phyloP scores from a whole-genome alignment of 2,888 invertebrate species.

The Cataglyphis cursor region DNA sequence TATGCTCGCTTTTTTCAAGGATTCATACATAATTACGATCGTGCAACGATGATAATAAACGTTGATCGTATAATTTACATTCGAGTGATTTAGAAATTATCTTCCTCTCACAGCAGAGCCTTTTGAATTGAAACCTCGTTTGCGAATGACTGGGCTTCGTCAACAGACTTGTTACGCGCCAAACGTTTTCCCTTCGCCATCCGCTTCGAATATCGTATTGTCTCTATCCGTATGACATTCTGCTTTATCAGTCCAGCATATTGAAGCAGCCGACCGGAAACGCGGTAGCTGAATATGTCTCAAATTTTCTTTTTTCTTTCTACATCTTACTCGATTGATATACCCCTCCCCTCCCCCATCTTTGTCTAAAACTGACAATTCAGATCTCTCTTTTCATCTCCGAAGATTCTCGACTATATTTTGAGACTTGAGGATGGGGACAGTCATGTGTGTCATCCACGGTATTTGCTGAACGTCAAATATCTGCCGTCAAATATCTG shows the following conservation, averaged over 20 bases:
- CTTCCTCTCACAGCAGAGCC: not conserved
- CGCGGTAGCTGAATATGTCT: conserved; percentile 67
- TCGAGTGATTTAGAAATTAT: conserved; percentile 22
- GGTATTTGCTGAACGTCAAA: conserved; percentile 47
- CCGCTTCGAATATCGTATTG: conserved; percentile 72
- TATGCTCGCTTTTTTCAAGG: too few relatives aligned
- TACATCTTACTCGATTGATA: conserved; percentile 27
- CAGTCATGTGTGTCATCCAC: conserved; percentile 37
- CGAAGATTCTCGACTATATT: conserved; percentile 55
- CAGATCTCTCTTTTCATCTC: conserved; percentile 41
- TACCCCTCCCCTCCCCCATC: not conserved
- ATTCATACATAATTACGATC: not conserved
- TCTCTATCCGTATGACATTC: conserved; percentile 66
- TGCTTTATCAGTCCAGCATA: conserved; percentile 72
- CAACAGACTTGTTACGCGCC: conserved; percentile 12
- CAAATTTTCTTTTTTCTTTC: conserved; percentile 62
- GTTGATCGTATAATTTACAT: not conserved
- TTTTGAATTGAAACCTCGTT: conserved; percentile 16
- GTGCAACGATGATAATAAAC: not conserved
- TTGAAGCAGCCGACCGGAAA: conserved; percentile 71
- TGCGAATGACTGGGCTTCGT: not conserved
- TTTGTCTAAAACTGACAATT: conserved; percentile 65
- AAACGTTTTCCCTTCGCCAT: conserved; percentile 58
- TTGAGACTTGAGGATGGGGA: conserved; percentile 50
- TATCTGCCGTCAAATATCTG: conserved; percentile 44